phyloP scores from a whole-genome alignment of 2,113 vertebrate genomes.

The Jacana jacana region DNA sequence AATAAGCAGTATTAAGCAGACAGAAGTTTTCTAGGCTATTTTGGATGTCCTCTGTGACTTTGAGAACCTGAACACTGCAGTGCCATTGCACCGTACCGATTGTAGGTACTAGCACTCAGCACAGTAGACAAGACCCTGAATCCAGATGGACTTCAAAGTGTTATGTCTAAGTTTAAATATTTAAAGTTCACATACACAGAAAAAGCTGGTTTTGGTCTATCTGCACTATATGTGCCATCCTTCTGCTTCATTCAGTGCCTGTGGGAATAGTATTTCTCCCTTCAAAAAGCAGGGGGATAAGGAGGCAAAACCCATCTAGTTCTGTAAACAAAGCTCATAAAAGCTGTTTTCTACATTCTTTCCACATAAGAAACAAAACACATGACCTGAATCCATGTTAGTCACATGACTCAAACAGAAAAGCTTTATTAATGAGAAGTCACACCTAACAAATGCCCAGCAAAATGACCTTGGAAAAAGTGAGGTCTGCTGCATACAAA shows the following conservation, averaged over 20 bases:
- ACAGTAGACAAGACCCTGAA: background rate
- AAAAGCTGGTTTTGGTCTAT: background rate
- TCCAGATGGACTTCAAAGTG: background rate
- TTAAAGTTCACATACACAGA: background rate
- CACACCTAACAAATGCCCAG: background rate
- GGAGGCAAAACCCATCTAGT: background rate
- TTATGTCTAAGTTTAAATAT: background rate
- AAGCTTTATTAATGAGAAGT: background rate
- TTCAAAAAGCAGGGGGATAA: background rate
- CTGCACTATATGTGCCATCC: background rate
- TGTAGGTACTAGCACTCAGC: background rate
- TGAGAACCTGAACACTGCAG: background rate
- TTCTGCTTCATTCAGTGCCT: background rate
- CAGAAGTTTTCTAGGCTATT: background rate
- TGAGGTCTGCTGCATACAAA: background rate
- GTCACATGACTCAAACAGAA: background rate
- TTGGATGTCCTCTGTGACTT: background rate
- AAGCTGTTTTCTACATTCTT: background rate
- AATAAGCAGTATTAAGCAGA: background rate
- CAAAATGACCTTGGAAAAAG: background rate
- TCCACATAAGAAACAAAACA: background rate
- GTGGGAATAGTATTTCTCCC: background rate
- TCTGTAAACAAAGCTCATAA: background rate
- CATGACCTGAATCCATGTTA: background rate
- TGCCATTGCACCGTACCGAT: background rate